Evolutionary conservation across 2,888 invertebrate species (phyloP).

Genomic region (Dicyrtoma fusca): DNA sequence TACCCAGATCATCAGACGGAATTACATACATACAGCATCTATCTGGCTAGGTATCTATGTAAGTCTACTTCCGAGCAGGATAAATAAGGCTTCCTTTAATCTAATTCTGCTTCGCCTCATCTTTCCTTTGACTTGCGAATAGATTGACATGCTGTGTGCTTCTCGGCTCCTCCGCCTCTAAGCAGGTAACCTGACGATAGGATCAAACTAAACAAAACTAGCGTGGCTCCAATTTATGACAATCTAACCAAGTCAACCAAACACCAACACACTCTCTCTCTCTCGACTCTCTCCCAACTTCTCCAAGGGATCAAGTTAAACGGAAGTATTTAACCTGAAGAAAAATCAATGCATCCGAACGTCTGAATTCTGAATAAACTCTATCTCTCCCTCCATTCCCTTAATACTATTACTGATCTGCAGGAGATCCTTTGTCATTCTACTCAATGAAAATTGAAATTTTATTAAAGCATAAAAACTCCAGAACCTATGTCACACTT

Average conservation of each 20-base stretch:
- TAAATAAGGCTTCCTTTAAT: constrained; percentile 14
- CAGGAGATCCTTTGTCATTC: no score
- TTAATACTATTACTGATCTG: no score
- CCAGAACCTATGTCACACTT: no score
- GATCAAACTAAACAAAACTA: constrained; percentile 12
- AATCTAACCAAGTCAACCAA: constrained; percentile 13
- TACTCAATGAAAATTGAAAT: no score
- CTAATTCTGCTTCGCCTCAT: constrained; percentile 11
- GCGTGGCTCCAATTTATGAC: constrained; percentile 2
- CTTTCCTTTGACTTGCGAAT: constrained; percentile 10
- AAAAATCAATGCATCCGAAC: no score
- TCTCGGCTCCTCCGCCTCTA: background rate
- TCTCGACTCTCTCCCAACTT: background rate
- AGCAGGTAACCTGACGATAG: constrained; percentile 1
- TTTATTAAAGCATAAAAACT: no score
- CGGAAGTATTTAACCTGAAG: background rate
- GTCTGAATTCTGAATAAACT: no score
- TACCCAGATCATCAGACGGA: no score
- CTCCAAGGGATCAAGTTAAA: background rate
- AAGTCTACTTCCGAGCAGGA: background rate
- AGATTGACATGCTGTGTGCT: background rate
- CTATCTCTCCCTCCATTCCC: no score
- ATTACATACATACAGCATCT: background rate
- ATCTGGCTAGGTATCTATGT: background rate
- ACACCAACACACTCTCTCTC: background rate